These are phyloP conservation scores for Galago senegalensis DNA, from an alignment of 2,797 vertebrate genomes.

Conservation along the genomic window DNA sequence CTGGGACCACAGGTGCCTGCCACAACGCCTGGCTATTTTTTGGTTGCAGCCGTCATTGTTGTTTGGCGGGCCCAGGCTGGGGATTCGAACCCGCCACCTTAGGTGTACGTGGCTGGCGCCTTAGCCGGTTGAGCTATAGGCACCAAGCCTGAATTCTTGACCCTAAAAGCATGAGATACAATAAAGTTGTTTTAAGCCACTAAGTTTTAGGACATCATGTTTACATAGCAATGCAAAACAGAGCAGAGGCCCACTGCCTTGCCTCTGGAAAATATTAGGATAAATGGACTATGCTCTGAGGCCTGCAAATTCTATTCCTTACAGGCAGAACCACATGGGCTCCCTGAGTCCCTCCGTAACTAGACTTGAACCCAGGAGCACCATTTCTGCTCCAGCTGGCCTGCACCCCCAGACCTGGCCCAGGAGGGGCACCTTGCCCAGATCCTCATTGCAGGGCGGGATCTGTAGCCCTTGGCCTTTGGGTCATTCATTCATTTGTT, in stretches of 20 bases:
- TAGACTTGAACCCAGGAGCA: background rate
- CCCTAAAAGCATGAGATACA: background rate
- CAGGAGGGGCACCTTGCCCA: background rate
- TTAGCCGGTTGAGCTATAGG: too few species aligned
- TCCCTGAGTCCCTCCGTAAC: background rate
- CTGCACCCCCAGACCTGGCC: background rate
- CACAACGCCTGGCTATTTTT: too few species aligned
- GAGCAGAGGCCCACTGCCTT: background rate
- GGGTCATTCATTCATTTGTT: background rate
- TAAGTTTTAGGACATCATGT: background rate
- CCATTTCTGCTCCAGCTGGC: background rate
- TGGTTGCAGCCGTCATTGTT: too few species aligned
- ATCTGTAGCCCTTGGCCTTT: background rate
- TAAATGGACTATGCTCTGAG: background rate
- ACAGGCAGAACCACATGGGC: background rate
- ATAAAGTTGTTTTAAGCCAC: background rate
- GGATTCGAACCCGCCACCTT: too few species aligned
- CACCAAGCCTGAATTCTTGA: background rate
- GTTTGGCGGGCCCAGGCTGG: too few species aligned
- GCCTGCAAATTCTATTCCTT: background rate
- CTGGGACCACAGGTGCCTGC: too few species aligned
- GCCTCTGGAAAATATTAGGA: background rate
- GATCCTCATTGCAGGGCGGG: background rate
- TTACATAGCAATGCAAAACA: background rate
- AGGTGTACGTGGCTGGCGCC: too few species aligned